Percentiles rank a stretch among this genome's conserved stretches.
phyloP scores from a whole-genome alignment of 37 sponge, comb jelly and placozoan species.

The Crambe crambe region DNA sequence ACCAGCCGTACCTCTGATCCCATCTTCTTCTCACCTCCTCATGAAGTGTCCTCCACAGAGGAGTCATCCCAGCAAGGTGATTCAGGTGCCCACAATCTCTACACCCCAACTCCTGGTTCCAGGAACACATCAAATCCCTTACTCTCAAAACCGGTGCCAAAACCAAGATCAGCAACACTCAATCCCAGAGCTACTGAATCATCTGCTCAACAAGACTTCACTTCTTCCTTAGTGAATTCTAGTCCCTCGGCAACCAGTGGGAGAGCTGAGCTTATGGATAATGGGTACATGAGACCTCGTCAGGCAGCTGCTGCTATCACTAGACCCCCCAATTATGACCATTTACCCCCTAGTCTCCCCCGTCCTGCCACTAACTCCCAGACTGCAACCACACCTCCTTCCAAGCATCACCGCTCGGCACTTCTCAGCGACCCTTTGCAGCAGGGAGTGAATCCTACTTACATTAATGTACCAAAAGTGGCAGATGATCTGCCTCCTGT shows the following conservation, averaged over 20 bases:
- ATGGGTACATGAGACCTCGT: constrained; percentile 22
- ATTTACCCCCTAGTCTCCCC: constrained; percentile 7
- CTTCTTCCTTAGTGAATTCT: neutral
- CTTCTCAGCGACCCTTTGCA: neutral
- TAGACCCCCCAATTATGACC: constrained; percentile 4
- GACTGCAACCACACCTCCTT: neutral
- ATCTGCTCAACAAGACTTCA: neutral
- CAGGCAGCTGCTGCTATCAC: too few relatives aligned
- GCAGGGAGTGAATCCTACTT: neutral
- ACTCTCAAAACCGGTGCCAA: neutral
- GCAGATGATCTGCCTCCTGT: constrained; percentile 17
- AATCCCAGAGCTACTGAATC: neutral
- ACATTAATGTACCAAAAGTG: neutral
- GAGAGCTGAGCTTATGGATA: constrained; percentile 2
- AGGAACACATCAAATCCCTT: too few relatives aligned
- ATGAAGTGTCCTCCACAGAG: neutral
- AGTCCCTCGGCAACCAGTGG: neutral
- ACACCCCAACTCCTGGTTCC: constrained; percentile 8
- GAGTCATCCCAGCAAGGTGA: too few relatives aligned
- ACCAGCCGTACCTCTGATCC: neutral
- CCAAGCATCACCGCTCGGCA: constrained; percentile 1
- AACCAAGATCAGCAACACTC: constrained; percentile 9
- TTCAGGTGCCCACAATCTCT: neutral
- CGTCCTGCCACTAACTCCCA: neutral
- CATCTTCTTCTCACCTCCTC: constrained; percentile 10